phyloP scores from a whole-genome alignment of 2,888 invertebrate species.

The Blomia tropicalis region DNA sequence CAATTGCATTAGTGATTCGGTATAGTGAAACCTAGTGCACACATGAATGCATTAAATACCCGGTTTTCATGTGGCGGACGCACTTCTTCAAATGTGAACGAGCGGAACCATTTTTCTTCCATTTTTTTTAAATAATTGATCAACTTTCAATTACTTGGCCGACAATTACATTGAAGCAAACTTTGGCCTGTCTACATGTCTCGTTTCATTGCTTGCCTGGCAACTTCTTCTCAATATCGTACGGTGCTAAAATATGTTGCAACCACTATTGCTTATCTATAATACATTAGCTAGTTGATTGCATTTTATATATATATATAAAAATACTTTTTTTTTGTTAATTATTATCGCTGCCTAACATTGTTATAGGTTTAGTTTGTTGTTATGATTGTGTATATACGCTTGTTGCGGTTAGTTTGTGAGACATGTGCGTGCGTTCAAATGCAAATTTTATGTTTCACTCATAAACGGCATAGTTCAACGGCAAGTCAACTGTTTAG shows the following conservation, averaged over 20 bases:
- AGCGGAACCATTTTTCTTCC: too few species aligned
- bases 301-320: not conserved
- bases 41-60: too few species aligned
- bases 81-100: not conserved
- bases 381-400: not conserved
- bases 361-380: conserved; percentile 1
- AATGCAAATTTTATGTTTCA: not conserved
- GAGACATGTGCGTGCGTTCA: not conserved
- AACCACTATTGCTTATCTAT: conserved; percentile 5
- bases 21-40: not conserved
- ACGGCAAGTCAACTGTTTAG: not conserved
- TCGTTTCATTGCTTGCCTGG: too few species aligned
- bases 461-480: not conserved
- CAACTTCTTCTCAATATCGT: too few species aligned
- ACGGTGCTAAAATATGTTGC: too few species aligned
- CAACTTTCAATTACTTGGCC: not conserved
- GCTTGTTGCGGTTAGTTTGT: not conserved
- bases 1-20: conserved; percentile 11
- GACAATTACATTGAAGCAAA: too few species aligned
- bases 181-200: too few species aligned
- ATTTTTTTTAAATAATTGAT: not conserved
- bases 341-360: too few species aligned
- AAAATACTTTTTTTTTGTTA: too few species aligned
- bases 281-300: conserved; percentile 9
- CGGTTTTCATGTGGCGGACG: not conserved